Percentiles rank a stretch among this genome's conserved stretches.
Evolutionary conservation across 2,797 vertebrate species (phyloP).

Genomic region (Acanthiza pusilla): DNA sequence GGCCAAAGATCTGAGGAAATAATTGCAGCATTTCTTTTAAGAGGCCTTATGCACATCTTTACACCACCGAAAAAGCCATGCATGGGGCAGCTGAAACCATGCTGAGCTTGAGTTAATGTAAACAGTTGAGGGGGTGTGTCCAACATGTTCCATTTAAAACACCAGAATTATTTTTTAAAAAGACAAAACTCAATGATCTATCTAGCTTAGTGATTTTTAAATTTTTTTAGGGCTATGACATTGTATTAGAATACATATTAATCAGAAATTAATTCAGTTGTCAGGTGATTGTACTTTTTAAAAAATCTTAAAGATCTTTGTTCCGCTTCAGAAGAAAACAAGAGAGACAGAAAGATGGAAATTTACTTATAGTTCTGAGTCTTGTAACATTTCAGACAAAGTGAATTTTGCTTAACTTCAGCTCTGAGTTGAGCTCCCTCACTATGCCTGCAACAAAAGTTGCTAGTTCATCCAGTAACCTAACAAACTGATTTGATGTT

Average conservation of each 20-base stretch:
- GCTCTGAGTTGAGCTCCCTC: neutral
- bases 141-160: neutral
- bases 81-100: neutral
- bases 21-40: constrained; percentile 10
- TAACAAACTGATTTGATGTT: neutral
- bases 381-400: neutral
- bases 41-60: neutral
- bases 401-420: neutral
- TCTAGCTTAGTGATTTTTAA: neutral
- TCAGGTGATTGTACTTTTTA: neutral
- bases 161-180: neutral
- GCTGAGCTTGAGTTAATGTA: neutral
- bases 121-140: neutral
- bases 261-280: neutral
- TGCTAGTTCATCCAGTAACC: neutral
- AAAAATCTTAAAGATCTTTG: neutral
- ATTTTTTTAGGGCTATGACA: neutral
- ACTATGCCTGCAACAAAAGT: neutral
- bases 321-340: neutral
- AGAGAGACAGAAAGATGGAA: neutral
- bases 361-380: neutral
- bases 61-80: neutral
- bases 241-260: neutral
- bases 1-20: constrained; percentile 20
- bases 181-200: neutral